Evolutionary conservation across 2,797 vertebrate species (phyloP).

Genomic region (Vespertilio murinus): DNA sequence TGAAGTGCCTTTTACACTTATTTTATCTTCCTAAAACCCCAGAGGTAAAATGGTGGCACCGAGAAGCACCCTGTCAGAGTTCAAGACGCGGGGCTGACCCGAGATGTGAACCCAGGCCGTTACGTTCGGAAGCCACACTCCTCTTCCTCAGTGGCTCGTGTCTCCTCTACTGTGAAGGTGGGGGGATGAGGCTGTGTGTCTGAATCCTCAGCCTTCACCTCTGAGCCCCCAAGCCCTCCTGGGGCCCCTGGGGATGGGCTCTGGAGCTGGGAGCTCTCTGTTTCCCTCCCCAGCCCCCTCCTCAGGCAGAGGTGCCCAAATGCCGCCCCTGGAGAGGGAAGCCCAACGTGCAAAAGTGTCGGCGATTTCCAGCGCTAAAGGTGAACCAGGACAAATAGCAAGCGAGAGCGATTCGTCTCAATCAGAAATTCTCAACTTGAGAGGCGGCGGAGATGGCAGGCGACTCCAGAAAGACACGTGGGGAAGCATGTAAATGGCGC

Average conservation of each 20-base stretch:
- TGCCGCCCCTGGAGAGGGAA: fast-evolving
- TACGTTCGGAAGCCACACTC: neutral
- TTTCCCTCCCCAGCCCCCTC: neutral
- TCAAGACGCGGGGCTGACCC: neutral
- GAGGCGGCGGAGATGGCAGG: neutral
- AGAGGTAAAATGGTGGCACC: neutral
- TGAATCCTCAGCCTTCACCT: neutral
- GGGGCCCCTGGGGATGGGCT: too few species aligned
- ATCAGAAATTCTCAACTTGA: neutral
- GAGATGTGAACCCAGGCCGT: neutral
- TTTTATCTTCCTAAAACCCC: neutral
- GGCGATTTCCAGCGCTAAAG: neutral
- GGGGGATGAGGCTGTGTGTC: neutral
- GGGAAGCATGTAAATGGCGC: neutral
- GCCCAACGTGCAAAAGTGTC: neutral
- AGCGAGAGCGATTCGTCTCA: neutral
- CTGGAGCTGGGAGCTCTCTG: neutral
- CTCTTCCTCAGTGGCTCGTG: neutral
- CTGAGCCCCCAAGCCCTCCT: neutral
- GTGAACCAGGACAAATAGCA: neutral
- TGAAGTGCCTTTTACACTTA: neutral
- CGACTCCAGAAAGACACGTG: neutral
- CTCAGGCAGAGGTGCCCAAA: neutral
- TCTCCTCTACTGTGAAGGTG: neutral
- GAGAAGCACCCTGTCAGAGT: neutral